phyloP scores from a whole-genome alignment of 2,113 vertebrate species.

The Triplophysa dalaica region DNA sequence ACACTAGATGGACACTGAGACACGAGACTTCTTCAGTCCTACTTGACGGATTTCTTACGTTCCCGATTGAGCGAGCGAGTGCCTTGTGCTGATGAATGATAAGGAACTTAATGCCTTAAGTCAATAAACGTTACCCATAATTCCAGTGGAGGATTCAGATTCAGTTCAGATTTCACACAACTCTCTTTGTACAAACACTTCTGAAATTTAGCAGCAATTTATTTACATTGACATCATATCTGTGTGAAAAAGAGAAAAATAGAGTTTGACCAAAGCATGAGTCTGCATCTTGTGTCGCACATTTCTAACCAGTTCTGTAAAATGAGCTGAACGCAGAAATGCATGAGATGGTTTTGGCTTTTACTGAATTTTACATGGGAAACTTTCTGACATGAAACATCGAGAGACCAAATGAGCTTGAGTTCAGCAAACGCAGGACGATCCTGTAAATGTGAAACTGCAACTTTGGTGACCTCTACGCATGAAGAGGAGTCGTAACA shows the following conservation, averaged over 20 bases:
- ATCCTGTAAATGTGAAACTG: conserved; percentile 5
- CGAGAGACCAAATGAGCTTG: not conserved
- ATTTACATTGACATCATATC: not conserved
- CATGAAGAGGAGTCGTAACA: conserved; percentile 23
- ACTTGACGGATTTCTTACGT: not conserved
- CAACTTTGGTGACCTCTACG: not conserved
- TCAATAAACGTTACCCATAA: conserved; percentile 7
- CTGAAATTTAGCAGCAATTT: too few relatives aligned
- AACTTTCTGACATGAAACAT: not conserved
- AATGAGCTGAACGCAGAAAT: not conserved
- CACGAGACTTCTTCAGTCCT: not conserved
- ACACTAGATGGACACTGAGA: not conserved
- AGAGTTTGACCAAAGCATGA: conserved; percentile 73
- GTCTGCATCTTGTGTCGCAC: conserved; percentile 64
- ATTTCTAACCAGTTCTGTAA: conserved; percentile 21
- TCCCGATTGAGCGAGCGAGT: not conserved
- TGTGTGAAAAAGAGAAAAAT: conserved; percentile 29
- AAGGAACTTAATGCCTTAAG: conserved; percentile 69
- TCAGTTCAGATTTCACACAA: conserved; percentile 69
- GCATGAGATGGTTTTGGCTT: conserved; percentile 5
- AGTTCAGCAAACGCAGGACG: not conserved
- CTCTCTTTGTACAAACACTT: too few relatives aligned
- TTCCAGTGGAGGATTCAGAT: conserved; percentile 31
- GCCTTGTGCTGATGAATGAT: not conserved
- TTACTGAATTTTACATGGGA: not conserved